Percentiles rank a stretch among this genome's conserved stretches.
Conservation (phyloP, 2,797 vertebrate genomes). For the Gymnopithys bicolor region DNA sequence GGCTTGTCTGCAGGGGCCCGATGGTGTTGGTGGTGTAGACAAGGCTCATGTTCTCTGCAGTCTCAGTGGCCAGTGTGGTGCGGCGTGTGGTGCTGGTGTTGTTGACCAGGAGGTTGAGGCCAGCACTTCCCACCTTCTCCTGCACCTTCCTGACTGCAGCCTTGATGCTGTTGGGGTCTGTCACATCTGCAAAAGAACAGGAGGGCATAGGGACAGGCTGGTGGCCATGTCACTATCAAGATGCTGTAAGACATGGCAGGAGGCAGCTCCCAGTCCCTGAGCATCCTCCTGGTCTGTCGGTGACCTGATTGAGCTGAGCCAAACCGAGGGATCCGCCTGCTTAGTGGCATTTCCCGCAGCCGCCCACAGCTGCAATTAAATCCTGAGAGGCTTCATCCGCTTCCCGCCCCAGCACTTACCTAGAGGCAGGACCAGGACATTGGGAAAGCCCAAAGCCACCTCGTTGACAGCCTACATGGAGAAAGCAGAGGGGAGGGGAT, state of each 20-base stretch:
- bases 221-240: accelerated
- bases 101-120: conserved; percentile 55
- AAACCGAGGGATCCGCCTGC: not conserved
- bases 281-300: not conserved
- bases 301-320: not conserved
- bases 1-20: conserved; percentile 42
- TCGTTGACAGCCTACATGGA: conserved; percentile 17
- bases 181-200: not conserved
- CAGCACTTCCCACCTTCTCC: not conserved
- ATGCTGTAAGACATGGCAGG: not conserved
- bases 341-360: not conserved
- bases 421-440: conserved; percentile 13
- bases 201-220: not conserved
- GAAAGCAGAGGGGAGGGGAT: not conserved
- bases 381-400: not conserved
- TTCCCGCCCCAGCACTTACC: conserved; percentile 5
- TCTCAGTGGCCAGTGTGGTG: conserved; percentile 25
- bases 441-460: conserved; percentile 45
- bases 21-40: conserved; percentile 55
- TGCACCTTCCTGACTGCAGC: not conserved
- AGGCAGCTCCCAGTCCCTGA: not conserved
- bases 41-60: not conserved
- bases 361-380: not conserved
- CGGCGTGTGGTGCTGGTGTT: not conserved
- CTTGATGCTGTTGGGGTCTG: conserved; percentile 48